Conservation (phyloP, 2,797 vertebrate genomes). For the Ceryle rudis region DNA sequence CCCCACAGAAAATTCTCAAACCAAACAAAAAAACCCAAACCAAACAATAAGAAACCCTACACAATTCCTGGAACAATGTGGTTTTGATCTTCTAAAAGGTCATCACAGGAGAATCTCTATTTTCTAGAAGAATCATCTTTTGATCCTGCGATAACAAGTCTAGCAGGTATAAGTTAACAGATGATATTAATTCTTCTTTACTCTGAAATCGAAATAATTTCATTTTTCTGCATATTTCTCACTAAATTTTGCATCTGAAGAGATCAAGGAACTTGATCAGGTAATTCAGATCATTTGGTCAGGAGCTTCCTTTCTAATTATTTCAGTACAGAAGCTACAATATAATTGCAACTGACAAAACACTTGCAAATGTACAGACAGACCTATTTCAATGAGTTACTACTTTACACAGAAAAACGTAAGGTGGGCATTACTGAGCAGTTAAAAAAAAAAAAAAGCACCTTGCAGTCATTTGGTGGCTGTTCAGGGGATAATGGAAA, state of each 20-base stretch:
- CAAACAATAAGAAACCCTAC: background rate
- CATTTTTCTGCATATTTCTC: background rate
- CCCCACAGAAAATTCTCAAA: background rate
- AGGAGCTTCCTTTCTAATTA: background rate
- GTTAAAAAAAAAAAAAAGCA: background rate
- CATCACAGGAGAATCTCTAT: background rate
- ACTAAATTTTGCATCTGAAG: background rate
- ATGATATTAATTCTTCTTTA: background rate
- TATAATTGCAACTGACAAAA: background rate
- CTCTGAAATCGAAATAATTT: background rate
- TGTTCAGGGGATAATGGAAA: background rate
- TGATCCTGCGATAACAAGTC: background rate
- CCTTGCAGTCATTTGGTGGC: background rate
- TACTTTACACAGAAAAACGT: background rate
- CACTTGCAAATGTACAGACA: background rate
- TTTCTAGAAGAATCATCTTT: background rate
- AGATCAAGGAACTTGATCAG: background rate
- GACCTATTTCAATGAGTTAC: background rate
- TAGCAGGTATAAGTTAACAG: background rate
- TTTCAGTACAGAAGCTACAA: background rate
- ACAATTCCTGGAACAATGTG: background rate
- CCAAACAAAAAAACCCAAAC: background rate
- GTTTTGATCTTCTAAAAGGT: background rate
- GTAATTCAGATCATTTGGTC: background rate
- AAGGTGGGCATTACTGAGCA: background rate